Evolutionary conservation across 1,140 invertebrate genomes (phyloP).

Genomic region (Ceratitis capitata): DNA sequence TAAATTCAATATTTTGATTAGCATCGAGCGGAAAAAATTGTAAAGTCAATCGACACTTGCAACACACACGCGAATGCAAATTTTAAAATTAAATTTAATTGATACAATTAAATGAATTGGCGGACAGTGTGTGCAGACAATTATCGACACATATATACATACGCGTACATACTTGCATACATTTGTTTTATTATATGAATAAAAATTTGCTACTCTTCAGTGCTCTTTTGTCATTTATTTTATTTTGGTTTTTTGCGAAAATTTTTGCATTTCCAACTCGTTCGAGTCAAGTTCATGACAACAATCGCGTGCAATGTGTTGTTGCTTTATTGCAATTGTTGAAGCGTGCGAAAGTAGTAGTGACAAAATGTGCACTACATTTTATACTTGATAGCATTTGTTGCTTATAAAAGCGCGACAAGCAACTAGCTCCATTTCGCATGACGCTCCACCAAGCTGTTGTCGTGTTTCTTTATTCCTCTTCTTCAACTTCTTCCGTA

Average conservation of each 20-base stretch:
- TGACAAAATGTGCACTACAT: not conserved
- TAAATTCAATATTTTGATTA: slow-evolving; percentile 6
- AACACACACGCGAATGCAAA: not conserved
- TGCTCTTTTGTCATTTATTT: not conserved
- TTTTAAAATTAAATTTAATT: not conserved
- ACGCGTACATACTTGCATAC: not conserved
- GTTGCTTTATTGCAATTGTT: not conserved
- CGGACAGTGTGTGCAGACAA: not conserved
- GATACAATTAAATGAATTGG: not conserved
- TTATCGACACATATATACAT: not conserved
- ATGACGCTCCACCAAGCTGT: not conserved
- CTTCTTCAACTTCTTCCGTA: too few species aligned
- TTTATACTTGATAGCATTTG: not conserved
- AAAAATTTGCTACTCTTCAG: not conserved
- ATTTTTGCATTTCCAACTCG: not conserved
- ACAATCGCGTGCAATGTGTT: not conserved
- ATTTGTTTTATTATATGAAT: not conserved
- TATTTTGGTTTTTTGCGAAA: not conserved
- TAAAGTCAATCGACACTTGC: not conserved
- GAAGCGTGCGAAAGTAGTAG: not conserved
- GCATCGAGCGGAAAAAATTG: not conserved
- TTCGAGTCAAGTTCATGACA: slow-evolving; percentile 6
- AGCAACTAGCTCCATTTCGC: not conserved
- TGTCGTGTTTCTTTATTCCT: not conserved
- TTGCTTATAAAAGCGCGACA: not conserved